These are phyloP conservation scores for Daubentonia madagascariensis DNA, from an alignment of 2,113 vertebrate species.

Conservation along the genomic window DNA sequence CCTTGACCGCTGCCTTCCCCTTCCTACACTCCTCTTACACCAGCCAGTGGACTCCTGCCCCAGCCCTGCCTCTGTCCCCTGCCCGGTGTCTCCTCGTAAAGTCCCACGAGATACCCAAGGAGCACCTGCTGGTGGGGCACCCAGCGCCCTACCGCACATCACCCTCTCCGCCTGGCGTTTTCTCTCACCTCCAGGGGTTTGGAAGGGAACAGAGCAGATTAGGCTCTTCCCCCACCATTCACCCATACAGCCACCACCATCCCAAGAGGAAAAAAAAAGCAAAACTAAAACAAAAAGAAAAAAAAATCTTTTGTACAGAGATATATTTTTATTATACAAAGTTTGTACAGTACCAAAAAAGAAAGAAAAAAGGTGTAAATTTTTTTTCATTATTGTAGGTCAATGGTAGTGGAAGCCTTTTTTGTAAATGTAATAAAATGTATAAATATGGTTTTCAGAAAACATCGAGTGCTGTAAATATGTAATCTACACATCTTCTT, in stretches of 20 bases:
- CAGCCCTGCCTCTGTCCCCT: background rate
- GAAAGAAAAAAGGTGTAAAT: constrained; percentile 90
- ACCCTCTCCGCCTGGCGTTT: constrained; percentile 17
- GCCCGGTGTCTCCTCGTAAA: background rate
- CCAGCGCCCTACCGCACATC: background rate
- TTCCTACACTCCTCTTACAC: background rate
- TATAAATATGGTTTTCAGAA: constrained; percentile 98
- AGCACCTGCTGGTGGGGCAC: background rate
- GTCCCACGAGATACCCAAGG: background rate
- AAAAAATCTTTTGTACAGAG: constrained; percentile 97
- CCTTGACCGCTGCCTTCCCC: constrained; percentile 39
- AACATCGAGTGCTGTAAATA: constrained; percentile 93
- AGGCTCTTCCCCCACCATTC: constrained; percentile 22
- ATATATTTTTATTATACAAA: constrained; percentile 99
- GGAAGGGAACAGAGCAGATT: background rate
- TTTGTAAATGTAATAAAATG: constrained; percentile 98
- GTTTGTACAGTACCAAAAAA: constrained; percentile 98
- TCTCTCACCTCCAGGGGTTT: constrained; percentile 38
- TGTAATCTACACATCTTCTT: constrained; percentile 93
- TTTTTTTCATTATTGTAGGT: constrained; percentile 98
- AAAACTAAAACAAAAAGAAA: constrained; percentile 59
- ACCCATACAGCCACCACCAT: constrained; percentile 52
- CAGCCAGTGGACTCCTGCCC: background rate
- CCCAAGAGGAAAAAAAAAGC: constrained; percentile 77
- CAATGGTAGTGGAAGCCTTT: constrained; percentile 91